Evolutionary conservation across 2,797 vertebrate species (phyloP).

Genomic region (Sebastes oblongus): DNA sequence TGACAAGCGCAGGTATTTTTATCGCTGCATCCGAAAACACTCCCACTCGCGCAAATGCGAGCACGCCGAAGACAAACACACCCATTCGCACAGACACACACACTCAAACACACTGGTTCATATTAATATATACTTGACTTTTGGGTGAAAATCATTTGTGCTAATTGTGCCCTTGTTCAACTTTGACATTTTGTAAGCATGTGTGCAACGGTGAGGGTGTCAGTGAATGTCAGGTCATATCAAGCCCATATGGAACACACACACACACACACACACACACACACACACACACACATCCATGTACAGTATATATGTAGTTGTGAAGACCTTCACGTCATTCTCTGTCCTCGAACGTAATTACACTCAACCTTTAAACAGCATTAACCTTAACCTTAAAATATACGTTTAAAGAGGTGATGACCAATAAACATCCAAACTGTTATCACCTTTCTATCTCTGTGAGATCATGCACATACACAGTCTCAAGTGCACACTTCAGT

Average conservation of each 20-base stretch:
- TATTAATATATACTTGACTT: slow-evolving; percentile 12
- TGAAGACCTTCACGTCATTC: background rate
- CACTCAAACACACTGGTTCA: background rate
- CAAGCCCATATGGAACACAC: background rate
- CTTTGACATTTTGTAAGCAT: slow-evolving; percentile 35
- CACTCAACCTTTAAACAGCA: slow-evolving; percentile 9
- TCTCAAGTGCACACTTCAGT: slow-evolving; percentile 3
- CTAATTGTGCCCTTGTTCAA: slow-evolving; percentile 38
- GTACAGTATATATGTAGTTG: background rate
- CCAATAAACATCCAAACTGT: background rate
- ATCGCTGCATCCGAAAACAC: slow-evolving; percentile 39
- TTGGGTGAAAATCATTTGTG: slow-evolving; percentile 15
- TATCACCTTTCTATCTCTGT: background rate
- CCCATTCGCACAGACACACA: background rate
- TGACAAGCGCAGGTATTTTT: slow-evolving; percentile 72
- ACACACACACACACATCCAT: background rate
- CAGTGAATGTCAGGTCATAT: slow-evolving; percentile 41
- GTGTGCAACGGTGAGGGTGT: slow-evolving; percentile 18
- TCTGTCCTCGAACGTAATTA: background rate
- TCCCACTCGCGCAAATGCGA: background rate
- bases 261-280: background rate
- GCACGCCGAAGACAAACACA: background rate
- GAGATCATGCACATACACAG: background rate
- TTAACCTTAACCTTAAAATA: slow-evolving; percentile 11
- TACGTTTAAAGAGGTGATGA: slow-evolving; percentile 4